Evolutionary conservation across 2,113 vertebrate genomes (phyloP).

Genomic region (Eolophus roseicapilla): DNA sequence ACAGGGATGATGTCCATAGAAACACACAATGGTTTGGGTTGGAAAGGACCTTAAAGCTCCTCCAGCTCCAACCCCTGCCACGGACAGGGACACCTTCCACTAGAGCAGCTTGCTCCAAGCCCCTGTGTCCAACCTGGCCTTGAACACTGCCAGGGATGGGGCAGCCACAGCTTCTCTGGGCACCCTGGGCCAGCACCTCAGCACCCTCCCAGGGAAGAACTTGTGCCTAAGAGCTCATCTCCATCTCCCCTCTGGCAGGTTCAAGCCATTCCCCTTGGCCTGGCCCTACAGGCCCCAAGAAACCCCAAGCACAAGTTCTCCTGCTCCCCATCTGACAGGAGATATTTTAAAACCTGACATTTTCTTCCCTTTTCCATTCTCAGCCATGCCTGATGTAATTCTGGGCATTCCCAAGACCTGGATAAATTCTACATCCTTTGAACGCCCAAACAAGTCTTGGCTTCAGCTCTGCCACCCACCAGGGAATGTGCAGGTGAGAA

Average conservation of each 20-base stretch:
- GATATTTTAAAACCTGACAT: not conserved
- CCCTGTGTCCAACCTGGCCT: too few relatives aligned
- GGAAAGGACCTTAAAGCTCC: not conserved
- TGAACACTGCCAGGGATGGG: too few relatives aligned
- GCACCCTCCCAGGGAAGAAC: too few relatives aligned
- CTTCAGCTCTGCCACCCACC: not conserved
- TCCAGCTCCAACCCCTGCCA: not conserved
- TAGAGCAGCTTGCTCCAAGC: too few relatives aligned
- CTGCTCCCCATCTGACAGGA: not conserved
- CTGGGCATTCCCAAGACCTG: too few relatives aligned
- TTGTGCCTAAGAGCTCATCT: too few relatives aligned
- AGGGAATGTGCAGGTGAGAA: not conserved
- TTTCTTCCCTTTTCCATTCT: not conserved
- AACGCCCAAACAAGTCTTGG: not conserved
- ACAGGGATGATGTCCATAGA: not conserved
- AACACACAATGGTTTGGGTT: not conserved
- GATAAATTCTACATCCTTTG: not conserved
- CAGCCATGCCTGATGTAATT: not conserved
- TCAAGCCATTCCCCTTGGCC: too few relatives aligned
- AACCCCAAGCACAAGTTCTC: not conserved
- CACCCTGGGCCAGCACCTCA: too few relatives aligned
- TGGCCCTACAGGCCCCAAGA: not conserved
- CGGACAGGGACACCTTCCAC: not conserved
- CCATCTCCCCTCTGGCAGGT: too few relatives aligned
- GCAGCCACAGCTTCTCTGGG: too few relatives aligned